Evolutionary conservation across 2,797 vertebrate genomes (phyloP), one percentile per base, ranked within the genome.

Genomic region (Borostomias antarcticus): DNA sequence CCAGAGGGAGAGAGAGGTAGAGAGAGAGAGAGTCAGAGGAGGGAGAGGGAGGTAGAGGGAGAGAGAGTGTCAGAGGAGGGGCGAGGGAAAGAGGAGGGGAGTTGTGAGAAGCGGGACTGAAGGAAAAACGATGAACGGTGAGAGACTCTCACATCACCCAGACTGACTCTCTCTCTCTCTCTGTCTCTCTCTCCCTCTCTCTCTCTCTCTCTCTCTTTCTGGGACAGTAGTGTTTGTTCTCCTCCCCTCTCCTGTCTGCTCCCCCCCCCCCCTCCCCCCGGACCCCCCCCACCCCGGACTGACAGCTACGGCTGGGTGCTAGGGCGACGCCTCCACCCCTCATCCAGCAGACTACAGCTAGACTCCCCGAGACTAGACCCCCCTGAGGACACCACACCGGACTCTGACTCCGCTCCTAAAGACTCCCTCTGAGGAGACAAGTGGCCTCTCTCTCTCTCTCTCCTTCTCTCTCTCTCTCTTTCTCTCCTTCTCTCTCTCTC

Each of bases 51-150:
- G 40, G 15, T 28, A 9, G 28, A 9, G 33, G 5, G 13, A 33
- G 32, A 33, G 32, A 33, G 6, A 17, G 2, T 52, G 51, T 60
- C 51, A 40, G 52, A 51, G 56, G 60, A 72, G 69, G 9, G 62
- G 47, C 62, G 13, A 58, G 72, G 45, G 56, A 33, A 59, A 48
- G 28, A 26, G 58, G 43, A 52, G 37, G 62, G 62, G 26, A 4
- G 45, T n/a, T 17, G 7, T 48, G 45, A n/a, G 7, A 3, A n/a
- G 5, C 21, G 9, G 6, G 9, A 50, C 2, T 4, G 1, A n/a
- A 19, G 47, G 45, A 21, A 19, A 21, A 11, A 35, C 6, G 33
- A 35, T 6, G 33, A 11, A 4, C 6, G 33, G 33, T 35, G 33
- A 35, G 33, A 35, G 33, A 35, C 6, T 35, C 6, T 35, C 6